phyloP scores from a whole-genome alignment of 2,888 invertebrate genomes.

The Spilosoma lubricipeda region DNA sequence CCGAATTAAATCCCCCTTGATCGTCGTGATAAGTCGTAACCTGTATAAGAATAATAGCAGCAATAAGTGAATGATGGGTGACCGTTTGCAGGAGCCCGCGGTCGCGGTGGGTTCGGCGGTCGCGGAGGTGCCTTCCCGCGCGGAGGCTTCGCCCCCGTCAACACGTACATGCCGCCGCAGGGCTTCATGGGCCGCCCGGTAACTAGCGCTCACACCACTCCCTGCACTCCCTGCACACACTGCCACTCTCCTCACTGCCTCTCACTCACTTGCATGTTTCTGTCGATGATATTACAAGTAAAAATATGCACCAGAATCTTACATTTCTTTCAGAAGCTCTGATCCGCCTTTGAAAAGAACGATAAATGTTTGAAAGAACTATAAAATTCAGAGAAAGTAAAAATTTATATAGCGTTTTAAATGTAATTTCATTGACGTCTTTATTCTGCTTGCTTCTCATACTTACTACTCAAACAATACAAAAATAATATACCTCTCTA shows the following conservation, averaged over 20 bases:
- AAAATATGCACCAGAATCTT: neutral
- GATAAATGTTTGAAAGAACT: no score
- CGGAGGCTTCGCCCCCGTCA: slow-evolving; percentile 80
- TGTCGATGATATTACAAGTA: neutral
- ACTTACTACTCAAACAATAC: neutral
- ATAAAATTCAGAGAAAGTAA: neutral
- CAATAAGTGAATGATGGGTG: neutral
- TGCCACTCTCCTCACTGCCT: neutral
- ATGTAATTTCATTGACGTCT: neutral
- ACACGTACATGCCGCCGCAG: slow-evolving; percentile 80
- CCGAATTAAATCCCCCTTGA: neutral
- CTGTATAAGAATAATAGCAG: neutral
- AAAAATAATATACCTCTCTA: neutral
- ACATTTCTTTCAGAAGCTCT: neutral
- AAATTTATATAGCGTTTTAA: neutral
- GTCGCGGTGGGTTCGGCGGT: slow-evolving; percentile 76
- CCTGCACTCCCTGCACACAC: neutral
- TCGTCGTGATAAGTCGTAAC: no score
- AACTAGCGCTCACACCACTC: slow-evolving; percentile 28
- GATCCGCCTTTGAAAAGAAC: no score
- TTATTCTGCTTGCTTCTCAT: neutral
- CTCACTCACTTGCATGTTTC: neutral
- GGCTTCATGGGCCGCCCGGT: slow-evolving; percentile 81
- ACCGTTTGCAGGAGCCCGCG: slow-evolving; percentile 68
- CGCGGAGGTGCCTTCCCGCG: slow-evolving; percentile 80